Evolutionary conservation across 2,113 vertebrate species (phyloP), one percentile per base, ranked within the genome.

Genomic region (Macheiramphus alcinus): DNA sequence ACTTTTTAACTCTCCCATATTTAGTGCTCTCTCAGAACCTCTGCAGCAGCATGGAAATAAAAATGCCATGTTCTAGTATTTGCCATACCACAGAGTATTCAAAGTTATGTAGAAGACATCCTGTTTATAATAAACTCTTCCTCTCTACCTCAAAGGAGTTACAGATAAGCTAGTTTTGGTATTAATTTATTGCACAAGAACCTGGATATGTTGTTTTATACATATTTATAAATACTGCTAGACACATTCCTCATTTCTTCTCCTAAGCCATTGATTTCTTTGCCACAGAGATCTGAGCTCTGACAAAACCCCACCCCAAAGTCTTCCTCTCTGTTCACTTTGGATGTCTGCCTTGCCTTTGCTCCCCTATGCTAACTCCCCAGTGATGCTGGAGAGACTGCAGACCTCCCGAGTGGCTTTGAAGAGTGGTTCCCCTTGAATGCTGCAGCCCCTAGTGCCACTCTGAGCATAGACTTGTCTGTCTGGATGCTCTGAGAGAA

Each of bases 1-100:
- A 76, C 78, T 80, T 96, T 90, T 91, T 55, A 88, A 91, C 56
- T 88, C 86, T 93, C 42, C 34, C 59, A 20, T 80, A 84, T 88
- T 95, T 80, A 83, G 38, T 90, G 47, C 26, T 91, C 61, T 85
- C 36, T 86, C 42, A 59, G 42, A 95, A 71, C 31, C 18, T 91
- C 25, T 73, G 29, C 22, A 73, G 40, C 63, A 96, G 11, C 50
- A 58, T 58, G 55, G 42, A 87, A 91, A 80, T 62, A 63, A 78
- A 92, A 88, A 66, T 80, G 61, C 32, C 27, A 6, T 83, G 8
- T 93, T 93, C n/a, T 75, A n/a, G 32, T 68, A 48, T 66, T 93
- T 68, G 67, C 62, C 45, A 16, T 95, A 53, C 34, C 84, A 53
- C 40, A 79, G 63, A 91, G 63, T 66, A 48, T 65, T 86, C 58